A percentile compares a stretch with the other conserved stretches of the same genome.
Conservation (phyloP, 2,888 invertebrate species). For the Caradrina clavipalpis region DNA sequence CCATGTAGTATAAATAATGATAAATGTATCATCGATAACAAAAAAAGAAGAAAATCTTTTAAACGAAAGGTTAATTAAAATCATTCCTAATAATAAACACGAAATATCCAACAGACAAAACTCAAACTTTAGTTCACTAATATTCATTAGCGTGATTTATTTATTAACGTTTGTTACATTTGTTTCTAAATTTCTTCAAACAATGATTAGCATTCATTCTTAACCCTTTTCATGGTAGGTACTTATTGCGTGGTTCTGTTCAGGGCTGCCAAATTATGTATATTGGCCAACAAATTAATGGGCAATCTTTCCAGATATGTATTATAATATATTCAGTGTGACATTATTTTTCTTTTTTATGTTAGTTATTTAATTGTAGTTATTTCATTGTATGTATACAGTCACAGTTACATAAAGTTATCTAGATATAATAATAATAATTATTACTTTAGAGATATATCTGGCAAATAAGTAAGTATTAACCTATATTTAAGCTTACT, state of each 20-base stretch:
- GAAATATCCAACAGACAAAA: not conserved
- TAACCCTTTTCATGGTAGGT: conserved; percentile 56
- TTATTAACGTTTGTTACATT: conserved; percentile 8
- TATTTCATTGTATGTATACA: no score
- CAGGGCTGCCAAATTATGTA: conserved; percentile 28
- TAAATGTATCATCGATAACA: no score
- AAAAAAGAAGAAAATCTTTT: no score
- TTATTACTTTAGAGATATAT: not conserved
- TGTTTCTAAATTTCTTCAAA: conserved; percentile 28
- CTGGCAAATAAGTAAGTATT: not conserved
- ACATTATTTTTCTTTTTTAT: no score
- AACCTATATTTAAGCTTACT: not conserved
- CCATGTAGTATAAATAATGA: no score
- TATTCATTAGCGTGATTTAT: conserved; percentile 4
- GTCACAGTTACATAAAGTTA: no score
- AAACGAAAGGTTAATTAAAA: not conserved
- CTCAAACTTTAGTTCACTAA: not conserved
- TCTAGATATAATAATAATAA: no score
- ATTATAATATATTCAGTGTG: no score
- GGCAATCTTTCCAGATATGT: no score
- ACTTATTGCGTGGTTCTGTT: not conserved
- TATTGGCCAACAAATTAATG: no score
- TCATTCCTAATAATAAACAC: not conserved
- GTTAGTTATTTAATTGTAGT: no score
- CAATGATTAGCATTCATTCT: conserved; percentile 50